Percentiles rank a stretch among this genome's conserved stretches.
phyloP scores from a whole-genome alignment of 2,888 invertebrate genomes.

The Lamellibrachia satsuma region DNA sequence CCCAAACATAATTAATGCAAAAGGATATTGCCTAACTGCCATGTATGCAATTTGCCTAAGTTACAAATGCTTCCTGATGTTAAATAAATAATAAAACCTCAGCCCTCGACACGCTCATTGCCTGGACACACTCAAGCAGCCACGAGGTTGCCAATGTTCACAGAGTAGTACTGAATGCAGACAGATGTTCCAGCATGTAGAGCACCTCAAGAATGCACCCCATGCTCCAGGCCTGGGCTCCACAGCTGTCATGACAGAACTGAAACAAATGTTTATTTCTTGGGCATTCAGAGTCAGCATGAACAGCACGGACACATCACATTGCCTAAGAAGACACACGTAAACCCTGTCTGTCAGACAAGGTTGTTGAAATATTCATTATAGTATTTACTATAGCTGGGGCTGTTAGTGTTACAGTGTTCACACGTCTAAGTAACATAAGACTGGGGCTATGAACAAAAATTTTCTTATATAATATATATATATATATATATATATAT shows the following conservation, averaged over 20 bases:
- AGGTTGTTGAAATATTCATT: too few relatives aligned
- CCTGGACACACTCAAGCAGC: background rate
- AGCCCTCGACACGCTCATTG: background rate
- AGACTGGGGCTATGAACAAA: too few relatives aligned
- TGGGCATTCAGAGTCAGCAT: too few relatives aligned
- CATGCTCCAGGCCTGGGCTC: slow-evolving; percentile 97
- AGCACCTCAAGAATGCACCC: slow-evolving; percentile 85
- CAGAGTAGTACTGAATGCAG: background rate
- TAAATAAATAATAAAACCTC: background rate
- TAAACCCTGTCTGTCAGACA: too few relatives aligned
- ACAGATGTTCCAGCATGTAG: slow-evolving; percentile 57
- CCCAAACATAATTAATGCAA: background rate
- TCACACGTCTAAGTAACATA: too few relatives aligned
- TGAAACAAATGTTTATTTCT: slow-evolving; percentile 41
- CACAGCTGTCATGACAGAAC: slow-evolving; percentile 86
- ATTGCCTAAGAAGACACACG: too few relatives aligned
- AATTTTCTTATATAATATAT: too few relatives aligned
- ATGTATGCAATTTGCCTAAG: background rate
- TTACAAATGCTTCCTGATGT: background rate
- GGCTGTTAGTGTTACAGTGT: too few relatives aligned
- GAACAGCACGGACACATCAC: too few relatives aligned
- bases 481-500: too few relatives aligned
- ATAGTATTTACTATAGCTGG: too few relatives aligned
- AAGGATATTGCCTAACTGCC: background rate
- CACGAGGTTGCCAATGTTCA: background rate